Percentiles rank a stretch among this genome's conserved stretches.
These are phyloP conservation scores for Sabatieria punctata DNA, from an alignment of 2,888 invertebrate species.

Conservation along the genomic window DNA sequence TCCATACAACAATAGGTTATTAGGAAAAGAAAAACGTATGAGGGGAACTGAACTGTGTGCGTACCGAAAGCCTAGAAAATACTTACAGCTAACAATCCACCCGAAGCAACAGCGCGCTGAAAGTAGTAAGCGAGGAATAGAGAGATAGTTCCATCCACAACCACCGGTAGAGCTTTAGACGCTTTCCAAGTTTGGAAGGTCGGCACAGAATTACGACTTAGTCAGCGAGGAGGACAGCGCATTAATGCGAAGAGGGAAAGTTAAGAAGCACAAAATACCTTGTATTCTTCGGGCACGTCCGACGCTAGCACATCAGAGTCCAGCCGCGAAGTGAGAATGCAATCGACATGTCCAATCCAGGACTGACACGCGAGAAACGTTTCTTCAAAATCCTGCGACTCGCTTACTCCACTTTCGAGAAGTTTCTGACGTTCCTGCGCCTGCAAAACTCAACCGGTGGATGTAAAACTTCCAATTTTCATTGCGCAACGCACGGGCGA, in stretches of 20 bases:
- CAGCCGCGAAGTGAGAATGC: conserved; percentile 50
- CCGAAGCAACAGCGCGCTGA: conserved; percentile 3
- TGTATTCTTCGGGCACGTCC: conserved; percentile 54
- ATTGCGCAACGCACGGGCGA: conserved; percentile 6
- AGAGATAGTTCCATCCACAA: too few relatives aligned
- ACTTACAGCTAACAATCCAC: conserved; percentile 2
- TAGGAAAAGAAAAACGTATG: too few relatives aligned
- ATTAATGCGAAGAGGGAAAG: too few relatives aligned
- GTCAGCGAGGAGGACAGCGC: too few relatives aligned
- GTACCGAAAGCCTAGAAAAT: too few relatives aligned
- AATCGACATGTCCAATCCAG: conserved; percentile 52
- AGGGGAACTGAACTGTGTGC: too few relatives aligned
- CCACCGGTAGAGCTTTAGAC: too few relatives aligned
- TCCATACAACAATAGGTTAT: too few relatives aligned
- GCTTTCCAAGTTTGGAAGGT: too few relatives aligned
- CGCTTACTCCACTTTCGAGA: conserved; percentile 52
- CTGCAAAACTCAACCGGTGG: conserved; percentile 30
- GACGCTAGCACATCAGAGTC: conserved; percentile 59
- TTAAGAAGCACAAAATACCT: conserved; percentile 33
- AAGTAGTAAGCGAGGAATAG: neutral
- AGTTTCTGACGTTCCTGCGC: conserved; percentile 45
- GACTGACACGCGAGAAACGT: conserved; percentile 53
- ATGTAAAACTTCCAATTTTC: neutral
- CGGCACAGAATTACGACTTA: too few relatives aligned
- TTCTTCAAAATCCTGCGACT: conserved; percentile 58